These are phyloP conservation scores for Danio tinwini DNA, from an alignment of 2,797 vertebrate genomes.

Conservation along the genomic window DNA sequence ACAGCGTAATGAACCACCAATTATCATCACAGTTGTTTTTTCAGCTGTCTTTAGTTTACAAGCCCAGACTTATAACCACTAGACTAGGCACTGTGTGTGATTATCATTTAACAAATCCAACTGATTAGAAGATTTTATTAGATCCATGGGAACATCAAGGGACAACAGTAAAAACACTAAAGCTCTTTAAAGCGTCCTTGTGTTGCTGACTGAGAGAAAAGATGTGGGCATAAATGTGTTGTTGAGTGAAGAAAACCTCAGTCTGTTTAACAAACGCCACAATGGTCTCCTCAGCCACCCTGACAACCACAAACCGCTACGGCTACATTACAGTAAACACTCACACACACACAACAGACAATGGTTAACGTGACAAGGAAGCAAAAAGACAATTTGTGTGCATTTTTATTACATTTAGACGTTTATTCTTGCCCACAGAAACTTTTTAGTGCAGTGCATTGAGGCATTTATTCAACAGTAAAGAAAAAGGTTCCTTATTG, in stretches of 20 bases:
- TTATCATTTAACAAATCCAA: conserved; percentile 8
- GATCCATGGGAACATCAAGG: neutral
- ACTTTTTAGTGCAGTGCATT: neutral
- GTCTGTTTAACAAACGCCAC: conserved; percentile 38
- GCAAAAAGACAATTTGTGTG: neutral
- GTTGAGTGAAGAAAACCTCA: conserved; percentile 31
- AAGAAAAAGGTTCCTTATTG: no score
- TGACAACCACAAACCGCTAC: conserved; percentile 37
- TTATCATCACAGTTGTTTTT: no score
- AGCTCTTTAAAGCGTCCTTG: neutral
- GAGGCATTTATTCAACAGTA: neutral
- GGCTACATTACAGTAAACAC: conserved; percentile 34
- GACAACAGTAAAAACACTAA: conserved; percentile 18
- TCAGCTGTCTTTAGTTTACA: neutral
- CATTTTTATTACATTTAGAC: conserved; percentile 10
- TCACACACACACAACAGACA: conserved; percentile 24
- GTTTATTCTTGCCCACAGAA: neutral
- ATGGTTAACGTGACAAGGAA: conserved; percentile 16
- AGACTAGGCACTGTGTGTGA: neutral
- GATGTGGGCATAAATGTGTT: conserved; percentile 35
- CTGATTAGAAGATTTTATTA: conserved; percentile 10
- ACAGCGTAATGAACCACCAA: no score
- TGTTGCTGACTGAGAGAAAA: conserved; percentile 13
- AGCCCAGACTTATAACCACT: neutral
- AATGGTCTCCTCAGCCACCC: conserved; percentile 30